Base-by-base conservation (phyloP, 2,797 vertebrate genomes). In the Arrhamphus sclerolepis region DNA sequence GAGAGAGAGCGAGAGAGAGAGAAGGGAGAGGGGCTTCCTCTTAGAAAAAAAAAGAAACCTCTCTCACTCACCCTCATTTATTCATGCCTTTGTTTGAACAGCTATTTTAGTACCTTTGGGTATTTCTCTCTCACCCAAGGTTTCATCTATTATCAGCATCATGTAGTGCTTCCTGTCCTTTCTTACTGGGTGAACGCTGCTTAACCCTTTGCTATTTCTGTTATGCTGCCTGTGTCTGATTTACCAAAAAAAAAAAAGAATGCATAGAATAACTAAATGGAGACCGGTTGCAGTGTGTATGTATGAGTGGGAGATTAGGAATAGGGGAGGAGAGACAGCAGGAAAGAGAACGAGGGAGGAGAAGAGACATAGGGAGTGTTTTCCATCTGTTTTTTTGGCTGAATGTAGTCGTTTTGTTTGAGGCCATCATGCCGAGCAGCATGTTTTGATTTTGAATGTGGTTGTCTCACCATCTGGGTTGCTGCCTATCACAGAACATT, bases 61-160 rank as follows among this genome's bases (percentile, higher is more conserved):
- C 34, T 38, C 34, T 70, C 51, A 54, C 72, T 81, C 82, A 75
- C 83, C 86, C 57, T 61, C 54, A 82, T 88, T 90, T 89, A 86
- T 89, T 87, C 83, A 80, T 79, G 79, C 66, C 81, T 87, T 90
- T 89, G 82, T 91, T 90, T 89, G 87, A 79, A 59, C 66, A 55
- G 79, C 85, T 90, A 89, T 91, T 92, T 92, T 88, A 78, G 77
- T 89, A 82, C 76, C 80, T 79, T 69, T 75, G 77, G 85, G 84
- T 72, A 56, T 77, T 80, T 86, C 76, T 83, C 55, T 55, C 63
- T 85, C 65, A 74, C 72, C 68, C 77, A 42, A 71, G 72, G 77
- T 79, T 80, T 72, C 59, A 68, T 82, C 84, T 92, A 90, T 89
- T 88, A 89, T 90, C 89, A 82, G 85, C 46, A 6, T 72, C 61